Percentiles rank a stretch among this genome's conserved stretches.
phyloP scores from a whole-genome alignment of 2,113 vertebrate species.

The Dicerorhinus sumatrensis region DNA sequence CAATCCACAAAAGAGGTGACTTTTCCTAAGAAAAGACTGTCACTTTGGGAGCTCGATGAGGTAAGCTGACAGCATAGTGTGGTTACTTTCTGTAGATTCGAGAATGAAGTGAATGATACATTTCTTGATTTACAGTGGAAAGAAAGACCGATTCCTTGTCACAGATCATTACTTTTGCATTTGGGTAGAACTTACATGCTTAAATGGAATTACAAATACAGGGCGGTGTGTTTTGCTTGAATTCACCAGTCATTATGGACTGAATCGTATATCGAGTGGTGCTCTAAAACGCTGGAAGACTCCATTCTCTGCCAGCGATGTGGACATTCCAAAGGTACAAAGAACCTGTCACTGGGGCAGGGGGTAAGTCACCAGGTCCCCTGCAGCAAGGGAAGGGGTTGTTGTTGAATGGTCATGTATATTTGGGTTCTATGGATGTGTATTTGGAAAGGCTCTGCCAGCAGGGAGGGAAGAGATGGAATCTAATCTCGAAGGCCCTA shows the following conservation, averaged over 20 bases:
- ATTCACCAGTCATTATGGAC: background rate
- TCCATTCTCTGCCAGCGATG: background rate
- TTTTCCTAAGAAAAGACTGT: constrained; percentile 42
- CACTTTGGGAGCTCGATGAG: background rate
- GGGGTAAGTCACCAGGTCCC: background rate
- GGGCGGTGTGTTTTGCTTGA: background rate
- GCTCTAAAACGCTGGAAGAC: background rate
- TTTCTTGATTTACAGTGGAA: constrained; percentile 18
- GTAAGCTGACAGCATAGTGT: background rate
- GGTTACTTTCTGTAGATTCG: background rate
- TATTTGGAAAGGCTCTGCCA: background rate
- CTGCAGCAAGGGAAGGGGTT: background rate
- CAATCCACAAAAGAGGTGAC: background rate
- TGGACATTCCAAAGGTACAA: background rate
- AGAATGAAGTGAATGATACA: background rate
- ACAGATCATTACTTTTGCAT: fast-evolving
- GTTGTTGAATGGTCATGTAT: fast-evolving
- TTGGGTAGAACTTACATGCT: fast-evolving
- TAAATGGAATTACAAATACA: fast-evolving
- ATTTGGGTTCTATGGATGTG: background rate
- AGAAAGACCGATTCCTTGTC: background rate
- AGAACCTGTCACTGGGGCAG: background rate
- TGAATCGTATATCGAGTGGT: background rate
- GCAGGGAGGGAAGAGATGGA: background rate
- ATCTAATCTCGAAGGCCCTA: background rate